Evolutionary conservation across 2,888 invertebrate genomes (phyloP).

Genomic region (Zelleria hepariella): DNA sequence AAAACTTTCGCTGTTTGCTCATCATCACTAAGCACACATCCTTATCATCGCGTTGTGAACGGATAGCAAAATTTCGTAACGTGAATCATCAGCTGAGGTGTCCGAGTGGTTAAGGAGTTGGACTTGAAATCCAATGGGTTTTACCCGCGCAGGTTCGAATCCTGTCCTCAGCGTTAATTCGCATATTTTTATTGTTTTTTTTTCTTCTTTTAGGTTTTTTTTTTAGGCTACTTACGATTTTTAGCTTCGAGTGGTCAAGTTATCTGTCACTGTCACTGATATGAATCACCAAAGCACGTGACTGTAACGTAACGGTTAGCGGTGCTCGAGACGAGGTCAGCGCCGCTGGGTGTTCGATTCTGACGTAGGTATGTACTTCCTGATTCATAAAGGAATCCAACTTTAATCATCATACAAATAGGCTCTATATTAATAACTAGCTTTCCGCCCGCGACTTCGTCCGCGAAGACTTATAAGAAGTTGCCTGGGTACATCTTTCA

Average conservation of each 20-base stretch:
- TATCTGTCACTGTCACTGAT: too few species aligned
- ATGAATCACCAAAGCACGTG: not conserved
- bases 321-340: not conserved
- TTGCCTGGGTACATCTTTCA: too few species aligned
- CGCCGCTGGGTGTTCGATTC: not conserved
- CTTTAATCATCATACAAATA: too few species aligned
- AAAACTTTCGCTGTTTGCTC: too few species aligned
- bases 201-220: not conserved
- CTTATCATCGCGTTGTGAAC: not conserved
- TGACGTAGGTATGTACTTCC: not conserved
- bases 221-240: not conserved
- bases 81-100: slow-evolving; percentile 48
- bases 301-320: not conserved
- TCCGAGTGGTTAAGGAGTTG: slow-evolving; percentile 73
- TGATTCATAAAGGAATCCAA: too few species aligned
- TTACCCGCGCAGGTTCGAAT: slow-evolving; percentile 73
- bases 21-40: not conserved
- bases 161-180: slow-evolving; percentile 53
- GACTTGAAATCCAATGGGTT: slow-evolving; percentile 74
- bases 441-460: too few species aligned
- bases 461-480: too few species aligned
- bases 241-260: not conserved
- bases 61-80: not conserved
- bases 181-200: not conserved
- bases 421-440: not conserved